Percentiles rank a stretch among this genome's conserved stretches.
These are phyloP conservation scores for Plestiodon gilberti DNA, from an alignment of 2,113 vertebrate species.

Conservation along the genomic window DNA sequence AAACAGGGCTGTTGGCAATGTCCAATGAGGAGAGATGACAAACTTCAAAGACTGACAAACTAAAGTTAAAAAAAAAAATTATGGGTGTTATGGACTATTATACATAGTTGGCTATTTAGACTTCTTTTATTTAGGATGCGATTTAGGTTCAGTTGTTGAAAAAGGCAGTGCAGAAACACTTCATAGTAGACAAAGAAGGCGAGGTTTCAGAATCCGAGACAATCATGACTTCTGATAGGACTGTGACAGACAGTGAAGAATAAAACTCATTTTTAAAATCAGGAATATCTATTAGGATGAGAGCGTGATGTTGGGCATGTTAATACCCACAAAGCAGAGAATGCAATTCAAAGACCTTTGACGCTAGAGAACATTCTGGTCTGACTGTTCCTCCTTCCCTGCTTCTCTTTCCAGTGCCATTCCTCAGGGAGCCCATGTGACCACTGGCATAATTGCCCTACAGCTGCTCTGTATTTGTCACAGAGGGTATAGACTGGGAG, in stretches of 20 bases:
- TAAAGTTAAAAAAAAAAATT: too few relatives aligned
- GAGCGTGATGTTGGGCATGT: not conserved
- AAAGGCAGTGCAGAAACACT: not conserved
- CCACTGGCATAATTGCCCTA: conserved; percentile 11
- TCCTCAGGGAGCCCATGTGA: conserved; percentile 5
- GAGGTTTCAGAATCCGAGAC: not conserved
- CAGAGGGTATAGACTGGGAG: conserved; percentile 34
- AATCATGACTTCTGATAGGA: not conserved
- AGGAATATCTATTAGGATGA: not conserved
- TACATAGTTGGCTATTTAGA: not conserved
- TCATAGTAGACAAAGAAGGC: not conserved
- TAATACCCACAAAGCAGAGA: not conserved
- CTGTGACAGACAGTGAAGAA: not conserved
- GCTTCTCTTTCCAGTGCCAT: conserved; percentile 2
- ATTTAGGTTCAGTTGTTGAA: not conserved
- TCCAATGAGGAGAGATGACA: not conserved
- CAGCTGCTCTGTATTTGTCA: conserved; percentile 31
- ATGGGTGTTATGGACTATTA: too few relatives aligned
- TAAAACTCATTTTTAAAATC: not conserved
- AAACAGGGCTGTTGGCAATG: not conserved
- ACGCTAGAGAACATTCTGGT: not conserved
- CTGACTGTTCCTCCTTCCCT: not conserved
- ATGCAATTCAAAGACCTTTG: not conserved
- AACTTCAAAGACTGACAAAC: not conserved
- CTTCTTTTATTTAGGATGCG: not conserved